Evolutionary conservation across 2,797 vertebrate species (phyloP), one percentile per base, ranked within the genome.

Genomic region (Pyrocephalus nanus): DNA sequence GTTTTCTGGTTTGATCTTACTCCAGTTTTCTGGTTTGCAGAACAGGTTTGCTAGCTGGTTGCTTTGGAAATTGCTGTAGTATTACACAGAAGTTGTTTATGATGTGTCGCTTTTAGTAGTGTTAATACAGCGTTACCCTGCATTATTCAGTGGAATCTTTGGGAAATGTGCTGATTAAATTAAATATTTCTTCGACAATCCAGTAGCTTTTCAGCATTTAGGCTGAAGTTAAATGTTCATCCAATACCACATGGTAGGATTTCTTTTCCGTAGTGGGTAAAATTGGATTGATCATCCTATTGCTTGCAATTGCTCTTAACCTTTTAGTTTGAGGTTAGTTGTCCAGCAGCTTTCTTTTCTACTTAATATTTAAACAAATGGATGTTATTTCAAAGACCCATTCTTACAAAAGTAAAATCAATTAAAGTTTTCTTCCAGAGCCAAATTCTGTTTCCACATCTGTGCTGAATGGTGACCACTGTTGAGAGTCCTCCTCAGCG

Each of bases 71-170:
- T 50, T 74, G 45, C 86, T 58, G 23, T 73, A 36, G 29, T 71
- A 26, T 79, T 74, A 64, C 67, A 70, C 36, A 70, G 55, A 62
- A 93, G 47, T 51, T 65, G 54, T 80, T 93, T 58, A 38, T 83
- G 72, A 50, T 3, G 2, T 94, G 71, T 92, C 89, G 67, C 36
- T 91, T 84, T 34, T 45, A 27, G 42, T 43, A 64, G 66, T 74
- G 79, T 88, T 93, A 74, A 60, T 88, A 48, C 61, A 77, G 72
- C 2, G 3, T 64, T 79, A 13, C n/a, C 1, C 80, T 92, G 90
- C 95, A 88, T 94, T 96, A 96, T 93, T 92, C 86, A 93, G 76
- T 83, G 76, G 66, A 62, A 71, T 80, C 78, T 71, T 80, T 69
- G 66, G 62, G 73, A 74, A 81, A 66, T 0, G 1, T 12, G 4